These are phyloP conservation scores for Mercenaria mercenaria DNA, from an alignment of 1,140 invertebrate species.

Conservation along the genomic window DNA sequence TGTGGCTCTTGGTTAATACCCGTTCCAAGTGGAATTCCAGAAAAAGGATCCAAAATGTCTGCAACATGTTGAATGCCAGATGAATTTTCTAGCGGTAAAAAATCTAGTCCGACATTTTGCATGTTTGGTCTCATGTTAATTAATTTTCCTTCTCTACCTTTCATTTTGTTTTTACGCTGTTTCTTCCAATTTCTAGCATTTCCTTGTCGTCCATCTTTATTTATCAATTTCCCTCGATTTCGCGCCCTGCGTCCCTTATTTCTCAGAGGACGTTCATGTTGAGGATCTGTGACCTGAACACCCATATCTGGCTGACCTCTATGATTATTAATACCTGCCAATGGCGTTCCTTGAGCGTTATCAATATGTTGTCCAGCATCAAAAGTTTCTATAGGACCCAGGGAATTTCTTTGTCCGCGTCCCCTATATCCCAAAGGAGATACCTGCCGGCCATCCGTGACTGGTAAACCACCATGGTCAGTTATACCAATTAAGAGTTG, in stretches of 20 bases:
- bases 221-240: not conserved
- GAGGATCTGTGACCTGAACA: not conserved
- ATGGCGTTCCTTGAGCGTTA: too few species aligned
- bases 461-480: too few species aligned
- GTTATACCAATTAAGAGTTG: not conserved
- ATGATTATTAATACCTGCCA: too few species aligned
- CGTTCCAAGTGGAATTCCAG: too few species aligned
- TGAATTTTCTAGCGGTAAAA: not conserved
- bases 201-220: not conserved
- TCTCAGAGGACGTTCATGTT: not conserved
- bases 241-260: not conserved
- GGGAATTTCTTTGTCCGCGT: too few species aligned
- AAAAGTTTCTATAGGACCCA: too few species aligned
- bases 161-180: not conserved
- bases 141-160: not conserved
- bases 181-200: not conserved
- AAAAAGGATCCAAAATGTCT: too few species aligned
- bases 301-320: not conserved
- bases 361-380: too few species aligned
- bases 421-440: too few species aligned
- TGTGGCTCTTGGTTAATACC: not conserved
- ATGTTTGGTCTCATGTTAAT: too few species aligned
- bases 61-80: not conserved
- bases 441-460: too few species aligned
- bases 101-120: not conserved